phyloP scores from a whole-genome alignment of 2,888 invertebrate species.

The Tenthredo distinguenda region DNA sequence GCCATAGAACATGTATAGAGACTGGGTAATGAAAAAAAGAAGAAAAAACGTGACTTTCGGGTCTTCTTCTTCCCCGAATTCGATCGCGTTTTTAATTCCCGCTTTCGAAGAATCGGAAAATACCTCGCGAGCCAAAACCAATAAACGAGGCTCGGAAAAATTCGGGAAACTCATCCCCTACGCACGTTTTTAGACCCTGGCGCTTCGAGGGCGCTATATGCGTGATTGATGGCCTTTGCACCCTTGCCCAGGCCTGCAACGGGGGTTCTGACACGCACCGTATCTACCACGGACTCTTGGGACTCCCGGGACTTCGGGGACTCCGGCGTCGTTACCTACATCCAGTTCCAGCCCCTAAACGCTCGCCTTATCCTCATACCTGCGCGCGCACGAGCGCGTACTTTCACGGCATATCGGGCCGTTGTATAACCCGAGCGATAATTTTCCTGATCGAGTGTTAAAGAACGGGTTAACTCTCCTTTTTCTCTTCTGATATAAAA shows the following conservation, averaged over 20 bases:
- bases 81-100: background rate
- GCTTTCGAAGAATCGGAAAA: background rate
- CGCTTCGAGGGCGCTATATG: conserved; percentile 47
- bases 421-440: background rate
- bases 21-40: background rate
- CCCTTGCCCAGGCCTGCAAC: conserved; percentile 50
- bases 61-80: background rate
- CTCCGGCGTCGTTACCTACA: background rate
- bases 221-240: conserved; percentile 53
- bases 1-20: background rate
- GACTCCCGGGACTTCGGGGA: conserved; percentile 25
- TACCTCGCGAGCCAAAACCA: background rate
- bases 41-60: background rate
- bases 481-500: too few relatives aligned
- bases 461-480: background rate
- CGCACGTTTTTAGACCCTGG: conserved; percentile 8
- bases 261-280: conserved; percentile 45
- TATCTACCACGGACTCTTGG: conserved; percentile 1
- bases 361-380: conserved; percentile 8
- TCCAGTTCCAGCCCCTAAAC: conserved; percentile 21
- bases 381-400: background rate
- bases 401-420: background rate
- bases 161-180: background rate
- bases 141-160: background rate
- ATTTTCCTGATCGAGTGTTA: background rate